Conservation (phyloP, 2,113 vertebrate species). For the Rhinogobius similis region DNA sequence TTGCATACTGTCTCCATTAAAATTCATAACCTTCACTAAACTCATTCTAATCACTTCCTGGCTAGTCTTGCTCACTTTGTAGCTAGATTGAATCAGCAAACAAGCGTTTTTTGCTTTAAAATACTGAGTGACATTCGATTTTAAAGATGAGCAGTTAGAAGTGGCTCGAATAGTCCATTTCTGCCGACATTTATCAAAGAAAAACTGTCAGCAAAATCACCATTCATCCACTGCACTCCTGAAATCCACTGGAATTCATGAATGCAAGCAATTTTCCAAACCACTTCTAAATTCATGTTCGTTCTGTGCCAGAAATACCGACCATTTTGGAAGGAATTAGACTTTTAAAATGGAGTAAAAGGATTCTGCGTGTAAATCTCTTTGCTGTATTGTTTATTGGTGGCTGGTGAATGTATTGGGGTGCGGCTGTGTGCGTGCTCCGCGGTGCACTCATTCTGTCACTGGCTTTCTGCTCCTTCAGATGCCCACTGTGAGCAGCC, state of each 20-base stretch:
- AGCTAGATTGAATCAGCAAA: not conserved
- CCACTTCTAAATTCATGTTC: constrained; percentile 17
- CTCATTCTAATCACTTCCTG: not conserved
- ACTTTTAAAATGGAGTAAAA: not conserved
- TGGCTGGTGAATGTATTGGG: constrained; percentile 27
- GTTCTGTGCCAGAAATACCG: not conserved
- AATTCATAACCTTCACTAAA: not conserved
- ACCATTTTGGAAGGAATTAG: not conserved
- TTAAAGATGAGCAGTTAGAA: constrained; percentile 11
- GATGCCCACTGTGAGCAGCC: constrained; percentile 60
- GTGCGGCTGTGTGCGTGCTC: constrained; percentile 23
- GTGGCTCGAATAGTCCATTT: constrained; percentile 18
- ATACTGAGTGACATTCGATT: constrained; percentile 14
- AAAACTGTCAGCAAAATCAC: constrained; percentile 26
- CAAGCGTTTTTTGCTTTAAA: not conserved
- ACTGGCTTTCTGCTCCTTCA: constrained; percentile 42
- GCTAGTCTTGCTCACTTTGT: not conserved
- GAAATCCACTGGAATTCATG: constrained; percentile 35
- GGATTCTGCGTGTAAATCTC: constrained; percentile 10
- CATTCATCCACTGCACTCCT: constrained; percentile 12
- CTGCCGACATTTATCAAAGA: constrained; percentile 31
- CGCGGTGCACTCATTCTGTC: constrained; percentile 61
- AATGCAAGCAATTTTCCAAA: constrained; percentile 35
- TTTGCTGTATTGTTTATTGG: constrained; percentile 12
- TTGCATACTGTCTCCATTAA: no score